These are phyloP conservation scores for Sebastes oblongus DNA, from an alignment of 2,797 vertebrate species.

Conservation along the genomic window DNA sequence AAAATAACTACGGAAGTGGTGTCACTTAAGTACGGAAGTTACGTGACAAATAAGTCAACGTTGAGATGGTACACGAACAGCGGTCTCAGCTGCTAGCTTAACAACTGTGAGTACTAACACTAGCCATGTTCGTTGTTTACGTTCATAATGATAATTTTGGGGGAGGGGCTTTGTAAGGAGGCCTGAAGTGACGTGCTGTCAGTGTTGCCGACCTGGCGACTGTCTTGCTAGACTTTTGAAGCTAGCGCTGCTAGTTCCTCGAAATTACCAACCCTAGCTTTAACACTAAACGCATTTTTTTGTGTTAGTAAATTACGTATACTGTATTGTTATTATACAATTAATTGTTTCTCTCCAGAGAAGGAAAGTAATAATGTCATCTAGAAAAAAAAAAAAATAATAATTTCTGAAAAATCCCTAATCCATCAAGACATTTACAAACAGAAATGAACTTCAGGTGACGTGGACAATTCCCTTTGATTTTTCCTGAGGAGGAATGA, in stretches of 20 bases:
- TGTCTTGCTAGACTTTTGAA: no score
- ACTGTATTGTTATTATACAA: neutral
- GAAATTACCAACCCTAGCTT: no score
- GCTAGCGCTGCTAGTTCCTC: no score
- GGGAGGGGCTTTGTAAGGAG: fast-evolving
- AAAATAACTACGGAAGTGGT: neutral
- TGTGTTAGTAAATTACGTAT: neutral
- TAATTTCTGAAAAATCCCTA: neutral
- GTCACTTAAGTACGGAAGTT: neutral
- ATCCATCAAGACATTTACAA: neutral
- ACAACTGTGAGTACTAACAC: no score
- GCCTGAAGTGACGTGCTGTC: no score
- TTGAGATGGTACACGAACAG: no score
- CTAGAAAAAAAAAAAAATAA: neutral
- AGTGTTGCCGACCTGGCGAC: no score
- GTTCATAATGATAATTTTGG: no score
- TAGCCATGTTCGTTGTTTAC: no score
- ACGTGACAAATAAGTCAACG: no score
- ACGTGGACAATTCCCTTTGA: neutral
- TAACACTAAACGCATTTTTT: neutral
- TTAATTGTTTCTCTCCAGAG: neutral
- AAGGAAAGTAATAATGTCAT: neutral
- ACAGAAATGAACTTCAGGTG: neutral
- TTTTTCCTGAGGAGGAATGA: no score
- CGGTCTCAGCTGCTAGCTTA: no score